Evolutionary conservation across 2,113 vertebrate genomes (phyloP).

Genomic region (Sebastes fasciatus): DNA sequence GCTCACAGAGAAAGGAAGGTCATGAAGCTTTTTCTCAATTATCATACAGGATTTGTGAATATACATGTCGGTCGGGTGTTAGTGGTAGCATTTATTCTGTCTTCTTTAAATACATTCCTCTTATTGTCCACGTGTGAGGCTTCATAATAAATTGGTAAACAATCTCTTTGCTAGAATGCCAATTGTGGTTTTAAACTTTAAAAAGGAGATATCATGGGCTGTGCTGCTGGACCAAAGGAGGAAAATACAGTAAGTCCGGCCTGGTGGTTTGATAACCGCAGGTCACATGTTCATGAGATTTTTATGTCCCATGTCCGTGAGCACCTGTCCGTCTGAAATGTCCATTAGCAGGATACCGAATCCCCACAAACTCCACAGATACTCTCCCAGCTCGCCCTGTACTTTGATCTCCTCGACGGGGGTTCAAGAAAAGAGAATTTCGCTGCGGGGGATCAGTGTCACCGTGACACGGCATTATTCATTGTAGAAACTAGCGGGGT

Average conservation of each 20-base stretch:
- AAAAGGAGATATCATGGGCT: neutral
- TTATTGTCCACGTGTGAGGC: constrained; percentile 2
- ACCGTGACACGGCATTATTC: constrained; percentile 28
- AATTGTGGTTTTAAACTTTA: constrained; percentile 3
- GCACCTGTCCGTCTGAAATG: constrained; percentile 19
- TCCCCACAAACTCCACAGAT: constrained; percentile 23
- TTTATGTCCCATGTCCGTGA: neutral
- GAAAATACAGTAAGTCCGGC: constrained; percentile 1
- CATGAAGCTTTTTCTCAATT: constrained; percentile 27
- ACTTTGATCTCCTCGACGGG: constrained; percentile 33
- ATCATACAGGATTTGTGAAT: constrained; percentile 26
- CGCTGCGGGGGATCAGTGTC: constrained; percentile 24
- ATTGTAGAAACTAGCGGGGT: constrained; percentile 9
- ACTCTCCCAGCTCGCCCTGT: constrained; percentile 7
- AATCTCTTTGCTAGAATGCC: constrained; percentile 11
- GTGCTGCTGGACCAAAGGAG: neutral
- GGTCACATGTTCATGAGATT: constrained; percentile 24
- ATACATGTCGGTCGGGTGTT: constrained; percentile 28
- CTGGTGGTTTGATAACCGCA: constrained; percentile 15
- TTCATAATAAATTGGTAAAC: constrained; percentile 29
- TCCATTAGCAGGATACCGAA: constrained; percentile 31
- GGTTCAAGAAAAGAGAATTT: constrained; percentile 37
- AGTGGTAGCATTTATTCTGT: constrained; percentile 2
- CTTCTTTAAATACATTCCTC: constrained; percentile 10
- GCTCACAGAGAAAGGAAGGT: constrained; percentile 74